Evolutionary conservation across 1,140 invertebrate genomes (phyloP).

Genomic region (Hylaeus anthracinus): DNA sequence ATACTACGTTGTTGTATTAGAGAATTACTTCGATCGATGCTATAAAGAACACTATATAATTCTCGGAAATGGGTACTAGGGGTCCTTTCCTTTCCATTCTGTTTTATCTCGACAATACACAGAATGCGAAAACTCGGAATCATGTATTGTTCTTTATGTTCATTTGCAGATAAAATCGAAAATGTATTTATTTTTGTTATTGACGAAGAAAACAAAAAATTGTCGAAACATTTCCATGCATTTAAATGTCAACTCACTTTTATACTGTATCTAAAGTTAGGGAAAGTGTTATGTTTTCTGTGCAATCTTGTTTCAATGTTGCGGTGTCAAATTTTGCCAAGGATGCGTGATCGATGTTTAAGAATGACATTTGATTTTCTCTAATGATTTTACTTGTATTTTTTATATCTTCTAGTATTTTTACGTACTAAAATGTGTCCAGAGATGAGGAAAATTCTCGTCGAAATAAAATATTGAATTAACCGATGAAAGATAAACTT

Average conservation of each 20-base stretch:
- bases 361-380: constrained; percentile 6
- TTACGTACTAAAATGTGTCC: constrained; percentile 2
- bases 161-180: constrained; percentile 54
- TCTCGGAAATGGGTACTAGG: background rate
- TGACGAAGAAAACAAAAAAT: constrained; percentile 29
- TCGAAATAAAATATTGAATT: no score
- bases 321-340: constrained; percentile 44
- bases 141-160: constrained; percentile 46
- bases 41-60: constrained; percentile 40
- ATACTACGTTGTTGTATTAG: constrained; percentile 25
- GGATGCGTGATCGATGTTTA: constrained; percentile 17
- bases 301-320: constrained; percentile 76
- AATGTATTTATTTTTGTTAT: constrained; percentile 47
- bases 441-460: no score
- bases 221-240: constrained; percentile 48
- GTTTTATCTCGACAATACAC: background rate
- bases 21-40: constrained; percentile 15
- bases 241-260: constrained; percentile 62
- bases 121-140: constrained; percentile 45
- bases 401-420: constrained; percentile 17
- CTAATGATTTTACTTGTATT: constrained; percentile 2
- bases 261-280: constrained; percentile 69
- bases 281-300: constrained; percentile 67
- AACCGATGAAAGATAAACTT: no score
- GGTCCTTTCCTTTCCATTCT: constrained; percentile 12